phyloP scores from a whole-genome alignment of 30 jellyfish, hydroid and myxozoan species.

The Rhopilema esculentum region DNA sequence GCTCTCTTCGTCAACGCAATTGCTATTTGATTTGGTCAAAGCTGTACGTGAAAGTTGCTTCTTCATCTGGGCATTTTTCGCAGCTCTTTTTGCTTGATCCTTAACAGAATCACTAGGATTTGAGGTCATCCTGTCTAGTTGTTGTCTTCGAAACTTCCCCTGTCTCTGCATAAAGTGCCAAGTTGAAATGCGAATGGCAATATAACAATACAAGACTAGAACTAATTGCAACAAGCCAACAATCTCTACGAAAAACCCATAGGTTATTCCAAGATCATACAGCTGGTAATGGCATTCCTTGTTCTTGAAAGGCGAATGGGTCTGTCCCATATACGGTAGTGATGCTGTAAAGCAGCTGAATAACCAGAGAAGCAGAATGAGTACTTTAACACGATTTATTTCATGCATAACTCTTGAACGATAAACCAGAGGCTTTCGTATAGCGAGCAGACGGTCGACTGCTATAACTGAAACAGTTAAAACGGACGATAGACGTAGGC shows the following conservation, averaged over 20 bases:
- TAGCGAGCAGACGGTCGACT: slow-evolving; percentile 72
- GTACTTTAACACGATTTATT: slow-evolving; percentile 45
- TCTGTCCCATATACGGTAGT: slow-evolving; percentile 59
- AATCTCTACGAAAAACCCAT: slow-evolving; percentile 58
- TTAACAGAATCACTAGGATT: not conserved
- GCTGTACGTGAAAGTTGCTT: not conserved
- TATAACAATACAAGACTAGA: slow-evolving; percentile 65
- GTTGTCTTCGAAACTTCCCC: slow-evolving; percentile 38
- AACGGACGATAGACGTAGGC: slow-evolving; percentile 68
- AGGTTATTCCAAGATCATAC: slow-evolving; percentile 48
- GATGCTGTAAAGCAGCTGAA: slow-evolving; percentile 59
- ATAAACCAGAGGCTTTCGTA: slow-evolving; percentile 70
- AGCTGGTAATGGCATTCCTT: slow-evolving; percentile 67
- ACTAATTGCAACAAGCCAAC: slow-evolving; percentile 69
- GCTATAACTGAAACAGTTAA: slow-evolving; percentile 69
- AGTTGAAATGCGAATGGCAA: slow-evolving; percentile 62
- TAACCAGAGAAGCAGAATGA: slow-evolving; percentile 56
- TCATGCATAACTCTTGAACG: slow-evolving; percentile 76
- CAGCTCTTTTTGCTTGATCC: slow-evolving; percentile 4
- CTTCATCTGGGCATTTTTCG: not conserved
- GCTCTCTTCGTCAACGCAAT: not conserved
- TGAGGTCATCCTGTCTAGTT: slow-evolving; percentile 11
- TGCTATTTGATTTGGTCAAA: not conserved
- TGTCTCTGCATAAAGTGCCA: slow-evolving; percentile 69
- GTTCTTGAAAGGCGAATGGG: slow-evolving; percentile 7